phyloP scores from a whole-genome alignment of 2,888 invertebrate genomes.

The Athalia rosae region DNA sequence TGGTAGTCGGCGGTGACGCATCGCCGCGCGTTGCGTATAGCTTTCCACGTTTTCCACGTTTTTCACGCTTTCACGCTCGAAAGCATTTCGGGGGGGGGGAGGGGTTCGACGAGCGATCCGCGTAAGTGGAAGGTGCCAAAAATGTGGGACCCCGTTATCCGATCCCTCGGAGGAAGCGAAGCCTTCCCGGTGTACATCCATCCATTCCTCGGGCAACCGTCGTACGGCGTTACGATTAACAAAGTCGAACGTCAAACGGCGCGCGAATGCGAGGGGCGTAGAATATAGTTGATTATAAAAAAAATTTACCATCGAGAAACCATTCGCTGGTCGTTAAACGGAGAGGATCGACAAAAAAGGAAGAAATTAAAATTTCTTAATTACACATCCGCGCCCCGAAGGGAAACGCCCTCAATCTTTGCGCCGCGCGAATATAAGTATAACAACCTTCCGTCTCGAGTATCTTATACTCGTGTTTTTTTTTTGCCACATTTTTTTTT shows the following conservation, averaged over 20 bases:
- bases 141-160: conserved; percentile 16
- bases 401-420: conserved; percentile 26
- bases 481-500: not conserved
- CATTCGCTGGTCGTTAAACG: no score
- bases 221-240: no score
- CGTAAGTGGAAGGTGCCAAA: conserved; percentile 8
- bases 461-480: not conserved
- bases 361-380: not conserved
- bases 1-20: conserved; percentile 20
- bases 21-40: conserved; percentile 11
- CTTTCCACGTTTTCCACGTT: not conserved
- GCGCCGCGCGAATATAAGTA: not conserved
- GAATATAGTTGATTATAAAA: not conserved
- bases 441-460: not conserved
- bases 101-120: conserved; percentile 17
- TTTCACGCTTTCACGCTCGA: conserved; percentile 4
- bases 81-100: not conserved
- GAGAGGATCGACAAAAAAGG: not conserved
- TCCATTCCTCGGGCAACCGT: not conserved
- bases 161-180: conserved; percentile 20
- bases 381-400: conserved; percentile 12
- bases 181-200: conserved; percentile 24
- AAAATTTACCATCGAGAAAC: not conserved
- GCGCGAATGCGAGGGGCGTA: no score
- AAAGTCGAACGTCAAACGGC: no score